Percentiles rank a stretch among this genome's conserved stretches.
Evolutionary conservation across 2,113 vertebrate genomes (phyloP).

Genomic region (Engystomops pustulosus): DNA sequence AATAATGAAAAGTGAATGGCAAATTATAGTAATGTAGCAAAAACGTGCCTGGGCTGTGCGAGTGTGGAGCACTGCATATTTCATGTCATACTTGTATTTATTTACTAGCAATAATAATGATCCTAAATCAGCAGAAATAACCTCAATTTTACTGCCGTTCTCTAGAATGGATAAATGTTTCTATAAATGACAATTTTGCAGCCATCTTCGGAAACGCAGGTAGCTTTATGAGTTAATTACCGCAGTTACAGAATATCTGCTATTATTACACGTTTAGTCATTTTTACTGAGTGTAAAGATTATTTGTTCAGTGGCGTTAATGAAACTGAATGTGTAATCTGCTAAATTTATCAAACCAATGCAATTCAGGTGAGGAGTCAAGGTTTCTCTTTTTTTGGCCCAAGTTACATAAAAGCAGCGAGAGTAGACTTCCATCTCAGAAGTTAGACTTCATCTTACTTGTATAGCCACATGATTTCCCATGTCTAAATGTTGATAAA

Average conservation of each 20-base stretch:
- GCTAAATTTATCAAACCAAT: too few relatives aligned
- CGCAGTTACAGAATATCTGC: neutral
- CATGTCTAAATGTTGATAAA: too few relatives aligned
- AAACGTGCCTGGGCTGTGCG: neutral
- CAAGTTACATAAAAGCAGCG: neutral
- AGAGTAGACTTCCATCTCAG: too few relatives aligned
- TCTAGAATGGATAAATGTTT: neutral
- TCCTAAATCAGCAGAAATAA: neutral
- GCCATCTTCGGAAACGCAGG: neutral
- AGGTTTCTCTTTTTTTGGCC: neutral
- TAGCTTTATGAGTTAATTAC: neutral
- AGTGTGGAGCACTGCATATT: neutral
- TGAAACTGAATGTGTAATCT: neutral
- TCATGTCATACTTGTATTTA: conserved; percentile 6
- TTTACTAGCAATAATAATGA: neutral
- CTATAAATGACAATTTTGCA: neutral
- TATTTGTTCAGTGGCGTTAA: neutral
- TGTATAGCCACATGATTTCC: too few relatives aligned
- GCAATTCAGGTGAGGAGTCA: neutral
- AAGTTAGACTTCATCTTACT: too few relatives aligned
- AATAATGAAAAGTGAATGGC: neutral
- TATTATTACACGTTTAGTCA: neutral
- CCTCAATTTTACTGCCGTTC: neutral
- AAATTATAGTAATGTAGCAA: neutral
- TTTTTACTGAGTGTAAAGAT: neutral